These are phyloP conservation scores for Clavelina lepadiformis DNA, from an alignment of 23 tunicate species.

Conservation along the genomic window DNA sequence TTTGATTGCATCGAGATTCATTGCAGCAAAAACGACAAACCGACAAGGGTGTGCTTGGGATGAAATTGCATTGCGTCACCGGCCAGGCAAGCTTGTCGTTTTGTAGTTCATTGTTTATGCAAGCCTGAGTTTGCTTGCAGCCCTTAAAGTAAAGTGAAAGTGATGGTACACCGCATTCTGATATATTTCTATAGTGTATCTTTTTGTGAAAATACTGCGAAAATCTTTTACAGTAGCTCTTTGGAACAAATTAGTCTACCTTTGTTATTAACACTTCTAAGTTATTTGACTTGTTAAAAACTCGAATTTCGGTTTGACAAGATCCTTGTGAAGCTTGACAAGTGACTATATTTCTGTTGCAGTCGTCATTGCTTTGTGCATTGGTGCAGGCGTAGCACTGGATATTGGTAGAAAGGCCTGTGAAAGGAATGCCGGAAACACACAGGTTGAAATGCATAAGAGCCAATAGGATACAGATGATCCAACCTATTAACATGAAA, in stretches of 20 bases:
- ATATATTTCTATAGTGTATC: no score
- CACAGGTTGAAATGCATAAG: no score
- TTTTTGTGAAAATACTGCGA: no score
- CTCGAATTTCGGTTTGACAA: constrained; percentile 63
- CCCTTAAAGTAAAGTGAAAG: constrained; percentile 29
- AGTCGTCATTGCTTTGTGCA: constrained; percentile 45
- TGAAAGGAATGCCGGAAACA: no score
- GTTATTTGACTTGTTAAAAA: constrained; percentile 12
- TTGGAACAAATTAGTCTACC: constrained; percentile 4
- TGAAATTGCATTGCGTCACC: constrained; percentile 43
- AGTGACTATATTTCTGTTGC: constrained; percentile 39
- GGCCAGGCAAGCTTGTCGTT: constrained; percentile 57
- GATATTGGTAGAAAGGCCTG: constrained; percentile 9
- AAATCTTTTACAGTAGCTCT: no score
- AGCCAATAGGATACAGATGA: no score
- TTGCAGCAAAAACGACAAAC: constrained; percentile 60
- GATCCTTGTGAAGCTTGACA: constrained; percentile 34
- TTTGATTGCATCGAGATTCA: constrained; percentile 42
- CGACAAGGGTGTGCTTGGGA: constrained; percentile 30
- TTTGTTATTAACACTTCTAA: constrained; percentile 34
- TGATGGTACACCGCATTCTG: no score
- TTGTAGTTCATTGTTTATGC: constrained; percentile 43
- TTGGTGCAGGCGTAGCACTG: constrained; percentile 45
- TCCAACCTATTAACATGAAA: no score
- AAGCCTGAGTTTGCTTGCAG: constrained; percentile 54